Conservation (phyloP, 2,113 vertebrate genomes). For the Serilophus lunatus region DNA sequence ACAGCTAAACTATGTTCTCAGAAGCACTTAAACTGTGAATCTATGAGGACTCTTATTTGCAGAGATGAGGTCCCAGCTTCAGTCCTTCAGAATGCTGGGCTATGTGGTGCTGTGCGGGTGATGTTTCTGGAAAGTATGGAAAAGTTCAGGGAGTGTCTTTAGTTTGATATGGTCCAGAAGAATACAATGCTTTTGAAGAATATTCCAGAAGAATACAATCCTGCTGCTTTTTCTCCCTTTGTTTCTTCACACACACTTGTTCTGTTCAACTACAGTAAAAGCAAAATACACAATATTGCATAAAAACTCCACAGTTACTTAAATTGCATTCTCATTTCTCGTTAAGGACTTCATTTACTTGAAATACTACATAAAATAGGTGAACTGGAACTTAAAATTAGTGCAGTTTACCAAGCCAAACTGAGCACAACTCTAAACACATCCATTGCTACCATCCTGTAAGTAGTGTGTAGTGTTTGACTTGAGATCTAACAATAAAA, state of each 20-base stretch:
- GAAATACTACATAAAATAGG: not conserved
- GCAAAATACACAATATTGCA: not conserved
- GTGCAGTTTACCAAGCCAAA: not conserved
- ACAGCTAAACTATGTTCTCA: conserved; percentile 41
- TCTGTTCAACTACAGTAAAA: not conserved
- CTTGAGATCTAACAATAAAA: not conserved
- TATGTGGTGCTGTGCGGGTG: not conserved
- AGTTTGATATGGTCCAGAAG: not conserved
- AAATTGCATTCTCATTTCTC: not conserved
- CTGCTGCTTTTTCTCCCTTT: not conserved
- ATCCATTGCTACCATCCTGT: not conserved
- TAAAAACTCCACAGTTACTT: not conserved
- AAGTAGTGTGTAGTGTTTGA: not conserved
- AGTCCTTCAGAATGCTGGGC: not conserved
- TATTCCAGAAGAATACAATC: not conserved
- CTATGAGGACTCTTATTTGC: not conserved
- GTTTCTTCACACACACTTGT: not conserved
- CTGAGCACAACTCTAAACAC: not conserved
- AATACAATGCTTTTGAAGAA: too few relatives aligned
- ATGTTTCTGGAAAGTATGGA: not conserved
- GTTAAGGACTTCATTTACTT: not conserved
- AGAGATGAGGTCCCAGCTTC: not conserved
- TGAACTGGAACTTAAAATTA: not conserved
- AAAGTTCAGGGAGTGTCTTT: not conserved
- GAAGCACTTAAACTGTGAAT: conserved; percentile 26